Base-by-base conservation (phyloP, 2,797 vertebrate genomes). In the Sebastes matsubarae region DNA sequence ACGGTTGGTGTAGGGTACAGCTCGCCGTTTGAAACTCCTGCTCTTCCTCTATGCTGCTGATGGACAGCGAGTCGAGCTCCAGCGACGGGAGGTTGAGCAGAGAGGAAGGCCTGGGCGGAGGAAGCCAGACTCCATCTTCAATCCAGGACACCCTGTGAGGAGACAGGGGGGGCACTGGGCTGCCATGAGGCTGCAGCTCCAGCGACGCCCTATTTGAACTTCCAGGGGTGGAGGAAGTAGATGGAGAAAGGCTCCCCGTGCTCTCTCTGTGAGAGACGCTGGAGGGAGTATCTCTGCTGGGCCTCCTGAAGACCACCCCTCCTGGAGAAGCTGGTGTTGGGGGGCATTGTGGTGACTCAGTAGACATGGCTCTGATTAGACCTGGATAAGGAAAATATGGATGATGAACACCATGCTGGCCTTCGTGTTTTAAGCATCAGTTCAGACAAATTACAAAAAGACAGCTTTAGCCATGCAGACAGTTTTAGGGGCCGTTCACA, bases 121-220 rank as follows among this genome's bases (percentile, higher is more conserved):
- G 92, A 32, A 95, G 87, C 81, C 96, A 97, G 52, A 92, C 77
- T 0, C 92, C 93, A 8, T 94, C 95, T 85, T 97, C 96, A 0
- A 97, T 93, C 97, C 97, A 98, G 54, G 97, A 97, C 54, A 97
- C 97, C 4, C 96, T 89, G 87, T 97, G 96, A 5, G 95, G 96
- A 24, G 88, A 87, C 30, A 87, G 89, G n/a, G 90, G 89, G 24
- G 90, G 93, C 6, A 86, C 38, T 0, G 90, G 85, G 69, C 92
- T 91, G 79, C 85, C 77, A 0, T 88, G 78, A 2, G 29, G 82
- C 74, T 79, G 91, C n/a, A 65, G n/a, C 78, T 94, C 92, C 0
- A 73, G 57, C 2, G 5, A 22, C 0, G 18, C 4, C 24, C n/a
- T 4, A 5, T 38, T 32, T 12, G 8, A 9, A 20, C 16, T 25